Conservation (phyloP, 2,113 vertebrate genomes). For the Pituophis catenifer region DNA sequence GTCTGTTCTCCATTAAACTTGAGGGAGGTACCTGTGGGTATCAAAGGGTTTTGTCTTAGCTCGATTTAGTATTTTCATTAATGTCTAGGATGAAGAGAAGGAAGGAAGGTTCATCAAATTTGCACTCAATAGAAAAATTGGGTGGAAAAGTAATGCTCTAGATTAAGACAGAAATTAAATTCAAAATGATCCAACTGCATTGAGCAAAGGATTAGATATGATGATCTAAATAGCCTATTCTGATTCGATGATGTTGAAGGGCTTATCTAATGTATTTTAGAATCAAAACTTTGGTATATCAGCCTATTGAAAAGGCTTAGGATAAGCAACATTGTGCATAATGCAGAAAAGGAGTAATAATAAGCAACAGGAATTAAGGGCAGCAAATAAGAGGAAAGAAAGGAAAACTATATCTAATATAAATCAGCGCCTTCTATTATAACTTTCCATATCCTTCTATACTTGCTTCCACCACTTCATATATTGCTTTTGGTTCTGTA, state of each 20-base stretch:
- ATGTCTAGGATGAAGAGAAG: background rate
- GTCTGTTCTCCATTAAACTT: background rate
- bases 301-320: background rate
- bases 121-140: background rate
- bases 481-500: background rate
- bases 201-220: background rate
- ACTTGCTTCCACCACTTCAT: background rate
- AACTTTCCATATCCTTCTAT: background rate
- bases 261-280: background rate
- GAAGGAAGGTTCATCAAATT: background rate
- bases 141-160: background rate
- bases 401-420: background rate
- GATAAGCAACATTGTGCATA: background rate
- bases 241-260: background rate
- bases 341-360: background rate
- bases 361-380: background rate
- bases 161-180: background rate
- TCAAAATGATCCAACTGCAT: background rate
- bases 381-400: background rate
- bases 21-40: background rate
- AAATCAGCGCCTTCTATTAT: background rate
- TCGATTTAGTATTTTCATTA: background rate
- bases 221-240: background rate
- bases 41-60: background rate
- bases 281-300: background rate